These are phyloP conservation scores for Watsonalla binaria DNA, from an alignment of 2,888 invertebrate genomes.

Conservation along the genomic window DNA sequence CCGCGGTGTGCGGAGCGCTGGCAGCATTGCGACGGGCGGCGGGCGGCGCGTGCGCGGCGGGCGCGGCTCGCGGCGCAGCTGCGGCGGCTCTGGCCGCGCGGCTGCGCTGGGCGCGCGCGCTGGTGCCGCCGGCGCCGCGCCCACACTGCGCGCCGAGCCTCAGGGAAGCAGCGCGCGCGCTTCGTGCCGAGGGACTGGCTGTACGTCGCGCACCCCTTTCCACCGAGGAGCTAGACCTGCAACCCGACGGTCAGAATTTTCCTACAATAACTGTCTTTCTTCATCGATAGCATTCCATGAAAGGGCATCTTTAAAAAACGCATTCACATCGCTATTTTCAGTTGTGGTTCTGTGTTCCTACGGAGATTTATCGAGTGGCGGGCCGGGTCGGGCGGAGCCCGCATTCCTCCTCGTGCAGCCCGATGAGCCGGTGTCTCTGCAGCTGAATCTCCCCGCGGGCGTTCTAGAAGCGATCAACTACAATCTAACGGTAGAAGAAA, in stretches of 20 bases:
- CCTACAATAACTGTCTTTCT: too few species aligned
- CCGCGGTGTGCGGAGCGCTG: constrained; percentile 32
- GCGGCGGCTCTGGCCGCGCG: constrained; percentile 32
- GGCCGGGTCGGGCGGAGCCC: constrained; percentile 9
- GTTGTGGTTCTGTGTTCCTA: constrained; percentile 39
- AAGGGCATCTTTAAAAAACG: too few species aligned
- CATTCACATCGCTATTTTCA: constrained; percentile 13
- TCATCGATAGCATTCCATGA: too few species aligned
- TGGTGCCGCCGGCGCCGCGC: constrained; percentile 26
- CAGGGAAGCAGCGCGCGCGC: constrained; percentile 24
- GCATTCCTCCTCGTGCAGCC: constrained; percentile 27
- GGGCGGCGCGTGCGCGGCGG: constrained; percentile 25
- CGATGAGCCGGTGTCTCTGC: constrained; percentile 16
- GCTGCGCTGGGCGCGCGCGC: constrained; percentile 42
- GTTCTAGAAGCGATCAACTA: constrained; percentile 27
- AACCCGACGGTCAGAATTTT: constrained; percentile 32
- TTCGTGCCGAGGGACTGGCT: constrained; percentile 31
- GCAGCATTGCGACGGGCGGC: constrained; percentile 32
- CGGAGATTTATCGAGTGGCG: constrained; percentile 9
- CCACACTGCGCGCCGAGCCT: constrained; percentile 34
- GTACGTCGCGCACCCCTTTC: constrained; percentile 18
- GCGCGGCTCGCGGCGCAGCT: constrained; percentile 31
- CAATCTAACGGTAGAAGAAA: constrained; percentile 27
- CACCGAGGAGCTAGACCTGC: constrained; percentile 13
- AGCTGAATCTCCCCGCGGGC: constrained; percentile 4